Evolutionary conservation across 2,113 vertebrate genomes (phyloP).

Genomic region (Gallinago paraguaiae): DNA sequence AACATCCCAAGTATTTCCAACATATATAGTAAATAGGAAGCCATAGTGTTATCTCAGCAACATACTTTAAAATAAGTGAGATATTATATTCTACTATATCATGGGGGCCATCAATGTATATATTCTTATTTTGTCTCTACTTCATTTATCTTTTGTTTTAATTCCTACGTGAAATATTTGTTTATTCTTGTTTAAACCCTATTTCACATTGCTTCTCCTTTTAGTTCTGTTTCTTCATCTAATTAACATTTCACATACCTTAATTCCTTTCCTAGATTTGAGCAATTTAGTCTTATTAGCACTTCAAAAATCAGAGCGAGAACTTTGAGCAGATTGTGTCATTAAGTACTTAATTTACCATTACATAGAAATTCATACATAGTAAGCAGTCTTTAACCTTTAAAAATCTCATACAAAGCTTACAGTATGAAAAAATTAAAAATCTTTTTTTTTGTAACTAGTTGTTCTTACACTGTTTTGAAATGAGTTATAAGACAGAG

Average conservation of each 20-base stretch:
- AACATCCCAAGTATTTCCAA: not conserved
- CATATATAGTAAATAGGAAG: not conserved
- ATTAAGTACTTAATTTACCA: constrained; percentile 63
- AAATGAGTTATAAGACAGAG: not conserved
- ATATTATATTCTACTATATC: not conserved
- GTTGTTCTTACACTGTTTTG: not conserved
- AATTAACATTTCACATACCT: constrained; percentile 65
- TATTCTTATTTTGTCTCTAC: not conserved
- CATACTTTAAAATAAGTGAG: not conserved
- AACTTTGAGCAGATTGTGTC: constrained; percentile 44
- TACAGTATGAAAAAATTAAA: not conserved
- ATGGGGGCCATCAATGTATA: not conserved
- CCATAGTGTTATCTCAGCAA: not conserved
- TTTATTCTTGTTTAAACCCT: constrained; percentile 2
- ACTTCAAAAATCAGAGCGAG: constrained; percentile 61
- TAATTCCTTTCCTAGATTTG: constrained; percentile 66
- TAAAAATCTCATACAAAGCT: constrained; percentile 35
- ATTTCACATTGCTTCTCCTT: constrained; percentile 3
- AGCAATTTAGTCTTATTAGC: constrained; percentile 66
- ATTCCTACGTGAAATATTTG: not conserved
- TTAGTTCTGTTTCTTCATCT: constrained; percentile 44
- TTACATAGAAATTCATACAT: constrained; percentile 17
- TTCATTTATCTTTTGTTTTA: not conserved
- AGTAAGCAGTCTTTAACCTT: constrained; percentile 55
- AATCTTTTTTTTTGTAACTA: not conserved